phyloP scores from a whole-genome alignment of 2,797 vertebrate species.

The Petrocephalus schoutedeni region DNA sequence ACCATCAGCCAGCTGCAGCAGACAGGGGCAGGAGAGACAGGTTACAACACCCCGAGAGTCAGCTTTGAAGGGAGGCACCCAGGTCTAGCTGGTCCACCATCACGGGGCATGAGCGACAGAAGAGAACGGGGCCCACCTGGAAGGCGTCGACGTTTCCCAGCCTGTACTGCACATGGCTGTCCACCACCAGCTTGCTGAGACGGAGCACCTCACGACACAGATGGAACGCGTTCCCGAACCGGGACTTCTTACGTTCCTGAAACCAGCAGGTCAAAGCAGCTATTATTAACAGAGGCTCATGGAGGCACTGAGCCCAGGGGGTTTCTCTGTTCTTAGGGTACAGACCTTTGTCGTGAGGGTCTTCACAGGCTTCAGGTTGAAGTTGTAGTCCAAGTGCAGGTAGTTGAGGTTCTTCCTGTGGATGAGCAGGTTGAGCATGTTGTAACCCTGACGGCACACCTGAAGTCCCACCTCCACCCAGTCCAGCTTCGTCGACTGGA shows the following conservation, averaged over 20 bases:
- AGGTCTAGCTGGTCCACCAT: not conserved
- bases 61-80: not conserved
- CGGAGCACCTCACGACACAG: constrained; percentile 92
- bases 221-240: constrained; percentile 97
- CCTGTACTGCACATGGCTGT: constrained; percentile 97
- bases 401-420: constrained; percentile 99
- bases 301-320: too few relatives aligned
- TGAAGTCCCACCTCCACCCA: constrained; percentile 98
- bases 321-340: not conserved
- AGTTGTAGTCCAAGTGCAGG: constrained; percentile 97
- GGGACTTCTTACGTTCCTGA: constrained; percentile 95
- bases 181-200: constrained; percentile 94
- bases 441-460: constrained; percentile 97
- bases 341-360: constrained; percentile 95
- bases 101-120: not conserved
- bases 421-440: constrained; percentile 98
- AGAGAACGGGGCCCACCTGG: constrained; percentile 67
- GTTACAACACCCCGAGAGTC: constrained; percentile 8
- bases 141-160: constrained; percentile 96
- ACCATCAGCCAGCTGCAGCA: constrained; percentile 81
- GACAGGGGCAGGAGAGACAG: not conserved
- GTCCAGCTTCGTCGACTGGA: constrained; percentile 97
- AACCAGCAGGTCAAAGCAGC: not conserved
- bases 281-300: not conserved
- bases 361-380: constrained; percentile 97